Evolutionary conservation across 2,888 invertebrate genomes (phyloP), one percentile per base, ranked within the genome.

Genomic region (Leptinotarsa juncta): DNA sequence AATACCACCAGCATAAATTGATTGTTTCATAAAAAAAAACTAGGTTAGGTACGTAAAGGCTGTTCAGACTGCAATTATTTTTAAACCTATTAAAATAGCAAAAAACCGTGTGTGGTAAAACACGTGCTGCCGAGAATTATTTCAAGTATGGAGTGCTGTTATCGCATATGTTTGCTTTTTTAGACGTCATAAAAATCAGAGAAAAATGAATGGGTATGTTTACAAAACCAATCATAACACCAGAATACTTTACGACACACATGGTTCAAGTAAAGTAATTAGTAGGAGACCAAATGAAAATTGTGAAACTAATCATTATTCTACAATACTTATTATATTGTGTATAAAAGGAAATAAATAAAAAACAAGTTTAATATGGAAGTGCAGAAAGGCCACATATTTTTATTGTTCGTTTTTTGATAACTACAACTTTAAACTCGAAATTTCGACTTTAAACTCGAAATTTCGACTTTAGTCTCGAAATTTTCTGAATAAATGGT

Each of bases 11-110:
- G n/a, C 42, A 26, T n/a, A 18, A 42, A 42, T 42, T 15, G 32
- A 62, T 62, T 62, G 4, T 32, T 62, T 32, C 42, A n/a, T n/a
- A 42, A 42, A 62, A 26, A 26, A 62, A 62, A 62, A 62, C n/a
- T 62, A 12, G 62, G 62, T 42, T 62, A 62, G 62, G 62, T 62
- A 62, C n/a, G 26, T 62, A 32, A 15, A 62, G 42, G 62, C 42
- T 26, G 42, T 62, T 62, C n/a, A 5, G 32, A 32, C n/a, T 18
- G 18, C n/a, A 14, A 62, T 50, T 73, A 72, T 67, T 62, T 68
- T 68, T 68, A 53, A 72, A 72, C 42, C 55, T 48, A 68, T 72
- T 72, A 68, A 68, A 72, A 68, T 72, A 72, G 65, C 70, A n/a
- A 71, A 51, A 48, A 65, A 32, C 62, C 57, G 70, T 62, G 70